Evolutionary conservation across 2,113 vertebrate genomes (phyloP), one percentile per base, ranked within the genome.

Genomic region (Seriola rivoliana): DNA sequence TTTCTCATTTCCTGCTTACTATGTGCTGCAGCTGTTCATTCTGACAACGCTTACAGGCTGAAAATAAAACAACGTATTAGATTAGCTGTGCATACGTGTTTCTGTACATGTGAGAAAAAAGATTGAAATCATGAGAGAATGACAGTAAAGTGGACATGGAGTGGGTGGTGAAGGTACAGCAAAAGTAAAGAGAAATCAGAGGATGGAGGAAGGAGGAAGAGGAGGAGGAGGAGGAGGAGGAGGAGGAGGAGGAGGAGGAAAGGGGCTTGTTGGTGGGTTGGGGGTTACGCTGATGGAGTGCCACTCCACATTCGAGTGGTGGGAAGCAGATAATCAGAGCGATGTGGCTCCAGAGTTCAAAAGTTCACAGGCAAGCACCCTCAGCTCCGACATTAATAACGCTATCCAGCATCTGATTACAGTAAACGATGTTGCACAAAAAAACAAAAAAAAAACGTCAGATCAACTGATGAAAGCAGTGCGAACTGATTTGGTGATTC

Each of bases 261-360:
- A 29, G 46, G 66, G 75, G 52, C 14, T 73, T 38, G 70, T 23
- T 63, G 63, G 64, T 67, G 82, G 85, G 87, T 60, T 58, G 71
- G 59, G 82, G 76, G 81, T 88, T 57, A 89, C n/a, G 0, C 66
- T 68, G 81, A 90, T 89, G 75, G 71, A 92, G 88, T 34, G 54
- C 87, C 87, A 91, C 93, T 93, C 55, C 75, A 90, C 52, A 64
- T 64, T 84, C 19, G 32, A 92, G 91, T 81, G 85, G 70, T 60
- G 72, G 81, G 54, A 91, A 87, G 85, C 72, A 48, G 86, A 84
- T 91, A 87, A 92, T 93, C 89, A 93, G 79, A 77, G 78, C 8
- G 13, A 83, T 70, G 80, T 75, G 84, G 69, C 79, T 84, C 40
- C 81, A 10, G 71, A 72, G 85, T 72, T 89, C 72, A 90, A 32